These are phyloP conservation scores for Nannospalax galili DNA, from an alignment of 2,113 vertebrate genomes.

Conservation along the genomic window DNA sequence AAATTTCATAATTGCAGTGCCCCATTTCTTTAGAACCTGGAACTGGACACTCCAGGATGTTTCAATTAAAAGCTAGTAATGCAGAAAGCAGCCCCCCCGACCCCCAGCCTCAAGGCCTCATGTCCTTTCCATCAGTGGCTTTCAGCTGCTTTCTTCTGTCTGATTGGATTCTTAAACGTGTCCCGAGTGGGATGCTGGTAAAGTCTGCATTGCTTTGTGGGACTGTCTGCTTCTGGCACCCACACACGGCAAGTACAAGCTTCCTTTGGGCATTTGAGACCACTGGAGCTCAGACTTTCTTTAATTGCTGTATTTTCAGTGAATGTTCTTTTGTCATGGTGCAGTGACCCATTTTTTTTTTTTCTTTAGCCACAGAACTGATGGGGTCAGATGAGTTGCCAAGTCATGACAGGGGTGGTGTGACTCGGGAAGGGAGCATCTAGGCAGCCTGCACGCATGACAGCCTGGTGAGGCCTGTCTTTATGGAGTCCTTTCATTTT, in stretches of 20 bases:
- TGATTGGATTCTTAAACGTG: not conserved
- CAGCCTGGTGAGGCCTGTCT: not conserved
- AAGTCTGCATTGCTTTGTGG: conserved; percentile 12
- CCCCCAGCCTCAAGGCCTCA: not conserved
- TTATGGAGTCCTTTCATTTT: not conserved
- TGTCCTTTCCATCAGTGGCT: not conserved
- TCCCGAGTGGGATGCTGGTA: conserved; percentile 34
- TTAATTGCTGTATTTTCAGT: conserved; percentile 34
- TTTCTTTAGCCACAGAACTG: conserved; percentile 35
- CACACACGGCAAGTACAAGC: rapidly evolving
- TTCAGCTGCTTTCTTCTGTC: conserved; percentile 55
- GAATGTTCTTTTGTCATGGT: conserved; percentile 50
- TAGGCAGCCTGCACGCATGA: not conserved
- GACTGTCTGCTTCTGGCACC: conserved; percentile 55
- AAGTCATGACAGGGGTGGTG: conserved; percentile 32
- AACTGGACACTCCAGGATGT: conserved; percentile 21
- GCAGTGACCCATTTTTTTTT: conserved; percentile 69
- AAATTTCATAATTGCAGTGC: not conserved
- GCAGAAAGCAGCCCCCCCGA: conserved; percentile 56
- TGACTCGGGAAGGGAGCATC: conserved; percentile 54
- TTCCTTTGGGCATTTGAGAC: conserved; percentile 67
- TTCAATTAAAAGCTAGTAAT: conserved; percentile 57
- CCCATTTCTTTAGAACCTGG: not conserved
- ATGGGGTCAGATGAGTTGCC: conserved; percentile 43
- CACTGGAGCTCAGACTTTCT: not conserved